Base-by-base conservation (phyloP, 2,888 invertebrate species). In the Yponomeuta evonymella region DNA sequence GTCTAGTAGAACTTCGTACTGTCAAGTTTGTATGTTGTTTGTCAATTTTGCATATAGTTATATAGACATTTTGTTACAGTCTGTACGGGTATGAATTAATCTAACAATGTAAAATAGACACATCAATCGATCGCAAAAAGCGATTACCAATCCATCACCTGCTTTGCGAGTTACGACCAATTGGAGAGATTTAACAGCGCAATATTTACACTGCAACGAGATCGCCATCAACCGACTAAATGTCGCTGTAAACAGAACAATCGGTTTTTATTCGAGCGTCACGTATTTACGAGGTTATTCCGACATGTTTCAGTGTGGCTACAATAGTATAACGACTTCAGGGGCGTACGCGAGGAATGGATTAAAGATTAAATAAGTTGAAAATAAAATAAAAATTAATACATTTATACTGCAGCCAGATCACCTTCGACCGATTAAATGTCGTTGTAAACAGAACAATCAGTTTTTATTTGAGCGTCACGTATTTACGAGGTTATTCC, bases 231-330 rank as follows among this genome's bases (percentile, higher is more conserved):
- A 29, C 30, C 11, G 10, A 65, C 65, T 64, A 65, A 65, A 65
- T 65, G 65, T 33, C 11, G 65, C 12, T 30, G 65, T 65, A 65
- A 65, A 65, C 65, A 65, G 65, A 12, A 65, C 65, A 65, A 65
- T 65, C 65, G 65, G 29, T 65, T 65, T 65, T 30, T 65, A 65
- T 65, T 65, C 30, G 65, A 65, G 65, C 33, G 30, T 65, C 65
- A 29, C 65, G 33, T 65, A 65, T 65, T 65, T 65, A 65, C 65
- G 65, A 65, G 65, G 65, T 65, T 23, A 33, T 65, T 65, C 33
- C 30, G 33, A 65, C 30, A 58, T 58, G 51, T 58, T 58, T 65
- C 30, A 29, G 30, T 65, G 65, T 65, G 33, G 33, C 65, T 30
- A 30, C 65, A 65, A 65, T 33, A 65, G 33, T 65, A 65, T 65